These are phyloP conservation scores for Erythrolamprus reginae DNA, from an alignment of 2,113 vertebrate genomes.

Conservation along the genomic window DNA sequence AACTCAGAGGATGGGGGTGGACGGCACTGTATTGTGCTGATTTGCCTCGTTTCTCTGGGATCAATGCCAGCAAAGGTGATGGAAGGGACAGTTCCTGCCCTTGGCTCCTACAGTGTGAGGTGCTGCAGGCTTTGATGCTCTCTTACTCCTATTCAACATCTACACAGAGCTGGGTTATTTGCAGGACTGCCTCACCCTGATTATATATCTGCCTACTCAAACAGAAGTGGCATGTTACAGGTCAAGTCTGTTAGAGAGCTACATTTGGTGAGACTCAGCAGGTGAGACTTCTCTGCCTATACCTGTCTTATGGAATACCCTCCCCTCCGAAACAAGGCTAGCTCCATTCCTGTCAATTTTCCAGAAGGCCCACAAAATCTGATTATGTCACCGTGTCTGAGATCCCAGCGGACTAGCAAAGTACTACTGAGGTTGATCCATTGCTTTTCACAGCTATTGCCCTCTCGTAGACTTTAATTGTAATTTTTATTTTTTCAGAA, in stretches of 20 bases:
- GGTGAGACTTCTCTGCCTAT: not conserved
- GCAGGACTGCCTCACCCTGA: not conserved
- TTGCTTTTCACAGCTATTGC: not conserved
- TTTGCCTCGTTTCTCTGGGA: not conserved
- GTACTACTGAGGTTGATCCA: not conserved
- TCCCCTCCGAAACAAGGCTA: not conserved
- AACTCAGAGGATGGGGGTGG: not conserved
- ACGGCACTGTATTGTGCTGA: not conserved
- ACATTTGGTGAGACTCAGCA: not conserved
- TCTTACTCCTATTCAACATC: not conserved
- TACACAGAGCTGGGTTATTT: not conserved
- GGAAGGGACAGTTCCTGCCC: not conserved
- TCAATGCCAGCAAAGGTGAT: not conserved
- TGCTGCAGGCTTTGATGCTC: not conserved
- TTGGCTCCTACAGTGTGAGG: not conserved
- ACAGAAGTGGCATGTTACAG: not conserved
- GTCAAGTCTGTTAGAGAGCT: not conserved
- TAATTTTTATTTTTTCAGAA: not conserved
- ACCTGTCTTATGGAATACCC: not conserved
- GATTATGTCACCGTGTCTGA: not conserved
- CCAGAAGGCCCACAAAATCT: not conserved
- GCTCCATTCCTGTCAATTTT: not conserved
- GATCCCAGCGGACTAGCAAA: not conserved
- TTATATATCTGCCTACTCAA: not conserved
- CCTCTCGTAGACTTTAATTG: not conserved